These are phyloP conservation scores for Gorsachius goisagi DNA, from an alignment of 2,113 vertebrate genomes.

Conservation along the genomic window DNA sequence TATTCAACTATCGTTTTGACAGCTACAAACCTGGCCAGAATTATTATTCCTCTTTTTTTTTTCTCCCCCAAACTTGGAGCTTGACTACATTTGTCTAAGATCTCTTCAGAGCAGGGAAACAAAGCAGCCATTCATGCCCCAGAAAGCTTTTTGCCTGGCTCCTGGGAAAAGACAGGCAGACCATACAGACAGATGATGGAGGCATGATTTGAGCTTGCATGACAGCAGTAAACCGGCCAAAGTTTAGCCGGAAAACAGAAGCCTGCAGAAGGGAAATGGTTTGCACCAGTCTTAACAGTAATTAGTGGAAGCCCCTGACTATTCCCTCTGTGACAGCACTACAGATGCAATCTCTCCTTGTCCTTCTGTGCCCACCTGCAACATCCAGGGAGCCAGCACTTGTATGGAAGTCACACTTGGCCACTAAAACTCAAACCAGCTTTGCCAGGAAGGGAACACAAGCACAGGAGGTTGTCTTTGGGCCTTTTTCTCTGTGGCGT, in stretches of 20 bases:
- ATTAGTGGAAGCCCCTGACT: not conserved
- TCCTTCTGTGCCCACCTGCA: not conserved
- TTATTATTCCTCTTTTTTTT: not conserved
- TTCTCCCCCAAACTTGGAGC: not conserved
- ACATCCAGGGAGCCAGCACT: not conserved
- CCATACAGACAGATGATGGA: not conserved
- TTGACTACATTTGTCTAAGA: not conserved
- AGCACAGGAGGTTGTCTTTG: not conserved
- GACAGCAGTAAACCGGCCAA: not conserved
- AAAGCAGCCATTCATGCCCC: slow-evolving; percentile 24
- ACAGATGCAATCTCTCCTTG: not conserved
- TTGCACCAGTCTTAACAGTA: not conserved
- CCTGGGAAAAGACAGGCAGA: not conserved
- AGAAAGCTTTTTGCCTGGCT: not conserved
- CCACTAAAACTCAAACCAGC: not conserved
- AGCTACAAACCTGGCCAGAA: not conserved
- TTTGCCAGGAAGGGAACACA: not conserved
- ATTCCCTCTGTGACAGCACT: not conserved
- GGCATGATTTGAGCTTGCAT: not conserved
- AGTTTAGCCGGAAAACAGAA: not conserved
- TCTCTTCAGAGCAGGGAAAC: slow-evolving; percentile 13
- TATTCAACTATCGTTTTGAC: not conserved
- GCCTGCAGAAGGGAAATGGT: not conserved
- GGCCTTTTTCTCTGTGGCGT: not conserved
- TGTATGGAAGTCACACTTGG: not conserved